Percentiles rank a stretch among this genome's conserved stretches.
Evolutionary conservation across 2,888 invertebrate species (phyloP).

Genomic region (Anticlea derivata): DNA sequence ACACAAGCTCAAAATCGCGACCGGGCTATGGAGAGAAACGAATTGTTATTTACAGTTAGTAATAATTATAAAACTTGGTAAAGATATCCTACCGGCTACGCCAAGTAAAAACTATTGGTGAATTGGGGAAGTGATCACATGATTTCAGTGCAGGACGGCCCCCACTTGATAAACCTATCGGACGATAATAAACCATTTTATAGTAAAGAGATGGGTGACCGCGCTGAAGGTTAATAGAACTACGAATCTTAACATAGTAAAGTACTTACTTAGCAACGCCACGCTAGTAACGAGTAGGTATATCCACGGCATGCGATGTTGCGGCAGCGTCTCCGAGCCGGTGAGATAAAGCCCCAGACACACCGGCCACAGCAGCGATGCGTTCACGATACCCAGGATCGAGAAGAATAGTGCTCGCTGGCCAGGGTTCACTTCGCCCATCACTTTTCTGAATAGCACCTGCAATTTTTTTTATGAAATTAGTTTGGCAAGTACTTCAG

Average conservation of each 20-base stretch:
- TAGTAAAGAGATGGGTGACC: no score
- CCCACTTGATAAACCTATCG: no score
- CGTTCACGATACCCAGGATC: slow-evolving; percentile 94
- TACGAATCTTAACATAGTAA: no score
- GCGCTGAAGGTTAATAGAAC: no score
- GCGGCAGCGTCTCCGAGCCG: slow-evolving; percentile 91
- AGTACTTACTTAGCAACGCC: slow-evolving; percentile 87
- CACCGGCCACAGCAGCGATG: slow-evolving; percentile 95
- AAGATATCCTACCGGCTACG: no score
- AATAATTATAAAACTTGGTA: background rate
- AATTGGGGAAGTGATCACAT: no score
- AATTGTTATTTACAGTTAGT: no score
- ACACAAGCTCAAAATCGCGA: no score
- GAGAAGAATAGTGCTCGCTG: slow-evolving; percentile 97
- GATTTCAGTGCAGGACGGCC: no score
- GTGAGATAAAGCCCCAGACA: slow-evolving; percentile 93
- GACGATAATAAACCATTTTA: no score
- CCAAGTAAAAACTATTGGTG: no score
- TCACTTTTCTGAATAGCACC: slow-evolving; percentile 97
- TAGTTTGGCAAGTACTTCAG: background rate
- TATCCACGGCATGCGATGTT: slow-evolving; percentile 94
- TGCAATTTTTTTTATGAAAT: slow-evolving; percentile 61
- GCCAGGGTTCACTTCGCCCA: slow-evolving; percentile 96
- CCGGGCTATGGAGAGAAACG: no score
- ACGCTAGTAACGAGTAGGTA: slow-evolving; percentile 91